Percentiles rank a stretch among this genome's conserved stretches.
phyloP scores from a whole-genome alignment of 2,888 invertebrate genomes.

The Drosophila tripunctata region DNA sequence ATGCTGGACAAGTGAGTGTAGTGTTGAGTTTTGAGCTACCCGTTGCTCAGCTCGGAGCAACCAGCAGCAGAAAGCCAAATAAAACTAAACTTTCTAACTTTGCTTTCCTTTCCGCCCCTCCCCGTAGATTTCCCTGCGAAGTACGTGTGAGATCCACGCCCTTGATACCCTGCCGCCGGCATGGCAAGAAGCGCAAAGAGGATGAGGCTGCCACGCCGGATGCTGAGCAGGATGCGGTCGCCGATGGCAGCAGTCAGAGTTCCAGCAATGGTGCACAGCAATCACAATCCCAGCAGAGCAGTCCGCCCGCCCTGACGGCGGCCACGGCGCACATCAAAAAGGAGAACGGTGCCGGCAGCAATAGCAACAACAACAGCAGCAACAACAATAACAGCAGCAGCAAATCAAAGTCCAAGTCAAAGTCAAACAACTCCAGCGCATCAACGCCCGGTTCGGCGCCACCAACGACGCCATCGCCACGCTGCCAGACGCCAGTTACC shows the following conservation, averaged over 20 bases:
- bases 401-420: conserved; percentile 80
- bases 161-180: conserved; percentile 91
- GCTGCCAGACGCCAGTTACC: conserved; percentile 84
- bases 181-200: conserved; percentile 90
- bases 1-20: conserved; percentile 92
- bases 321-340: conserved; percentile 59
- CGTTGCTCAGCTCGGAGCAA: conserved; percentile 38
- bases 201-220: conserved; percentile 86
- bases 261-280: conserved; percentile 59
- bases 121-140: conserved; percentile 92
- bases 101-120: neutral
- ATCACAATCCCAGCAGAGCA: conserved; percentile 56
- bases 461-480: conserved; percentile 83
- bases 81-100: conserved; percentile 6
- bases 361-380: conserved; percentile 15
- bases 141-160: conserved; percentile 94
- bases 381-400: conserved; percentile 46
- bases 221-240: conserved; percentile 72
- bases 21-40: conserved; percentile 84
- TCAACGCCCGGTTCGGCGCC: conserved; percentile 79
- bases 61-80: neutral
- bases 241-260: conserved; percentile 65
- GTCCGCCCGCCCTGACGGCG: conserved; percentile 56
- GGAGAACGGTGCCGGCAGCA: conserved; percentile 46
- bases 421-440: conserved; percentile 72